These are phyloP conservation scores for Maconellicoccus hirsutus DNA, from an alignment of 1,140 invertebrate species.

Conservation along the genomic window DNA sequence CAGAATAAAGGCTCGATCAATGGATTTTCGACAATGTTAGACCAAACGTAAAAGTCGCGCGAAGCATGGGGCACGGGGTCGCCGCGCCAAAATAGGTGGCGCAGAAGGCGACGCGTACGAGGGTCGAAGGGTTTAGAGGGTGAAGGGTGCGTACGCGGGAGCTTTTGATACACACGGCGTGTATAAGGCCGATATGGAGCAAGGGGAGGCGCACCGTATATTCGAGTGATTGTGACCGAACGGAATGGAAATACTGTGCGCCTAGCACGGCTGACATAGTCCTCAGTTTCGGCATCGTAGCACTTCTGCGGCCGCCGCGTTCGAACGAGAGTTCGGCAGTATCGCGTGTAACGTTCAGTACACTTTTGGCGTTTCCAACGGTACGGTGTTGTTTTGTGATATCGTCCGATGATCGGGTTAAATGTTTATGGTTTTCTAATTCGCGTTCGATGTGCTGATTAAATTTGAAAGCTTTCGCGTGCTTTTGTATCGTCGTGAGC, in stretches of 20 bases:
- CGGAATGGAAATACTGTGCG: not conserved
- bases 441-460: too few relatives aligned
- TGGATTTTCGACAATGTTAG: constrained; percentile 8
- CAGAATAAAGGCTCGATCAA: constrained; percentile 7
- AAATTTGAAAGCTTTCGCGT: too few relatives aligned
- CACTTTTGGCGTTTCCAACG: not conserved
- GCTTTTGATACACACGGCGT: not conserved
- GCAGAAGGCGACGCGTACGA: too few relatives aligned
- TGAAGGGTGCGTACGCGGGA: too few relatives aligned
- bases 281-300: constrained; percentile 6
- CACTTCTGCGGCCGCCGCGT: not conserved
- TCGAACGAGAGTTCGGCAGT: too few relatives aligned
- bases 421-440: too few relatives aligned
- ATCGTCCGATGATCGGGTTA: not conserved
- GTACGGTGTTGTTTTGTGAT: not conserved
- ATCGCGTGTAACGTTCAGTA: not conserved
- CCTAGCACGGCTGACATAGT: constrained; percentile 2
- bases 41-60: constrained; percentile 2
- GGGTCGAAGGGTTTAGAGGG: too few relatives aligned
- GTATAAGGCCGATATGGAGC: too few relatives aligned
- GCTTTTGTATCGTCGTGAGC: too few relatives aligned
- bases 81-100: too few relatives aligned
- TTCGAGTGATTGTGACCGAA: not conserved
- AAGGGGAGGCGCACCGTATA: not conserved
- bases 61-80: not conserved